phyloP scores from a whole-genome alignment of 2,113 vertebrate genomes.

The Pluvialis apricaria region DNA sequence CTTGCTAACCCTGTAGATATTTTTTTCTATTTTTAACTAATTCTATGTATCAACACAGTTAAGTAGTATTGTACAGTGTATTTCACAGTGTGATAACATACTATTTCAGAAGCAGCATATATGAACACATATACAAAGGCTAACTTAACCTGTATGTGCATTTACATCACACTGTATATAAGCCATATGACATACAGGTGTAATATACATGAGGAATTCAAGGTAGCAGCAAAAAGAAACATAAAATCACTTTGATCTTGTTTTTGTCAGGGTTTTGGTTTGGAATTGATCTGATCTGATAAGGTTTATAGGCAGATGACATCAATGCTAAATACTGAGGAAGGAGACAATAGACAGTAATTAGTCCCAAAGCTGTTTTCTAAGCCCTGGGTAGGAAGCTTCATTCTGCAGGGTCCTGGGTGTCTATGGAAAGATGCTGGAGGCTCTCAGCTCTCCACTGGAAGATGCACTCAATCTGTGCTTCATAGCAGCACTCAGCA shows the following conservation, averaged over 20 bases:
- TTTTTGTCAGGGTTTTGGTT: conserved; percentile 45
- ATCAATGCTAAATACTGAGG: conserved; percentile 57
- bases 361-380: conserved; percentile 56
- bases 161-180: not conserved
- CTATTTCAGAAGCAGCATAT: not conserved
- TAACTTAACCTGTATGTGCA: not conserved
- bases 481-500: not conserved
- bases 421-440: not conserved
- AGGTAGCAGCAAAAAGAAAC: not conserved
- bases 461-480: not conserved
- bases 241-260: not conserved
- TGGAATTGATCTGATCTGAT: conserved; percentile 60
- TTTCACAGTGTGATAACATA: not conserved
- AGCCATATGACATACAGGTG: not conserved
- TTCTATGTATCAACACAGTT: not conserved
- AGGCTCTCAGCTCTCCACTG: not conserved
- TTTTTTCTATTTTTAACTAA: not conserved
- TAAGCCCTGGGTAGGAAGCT: conserved; percentile 27
- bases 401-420: not conserved
- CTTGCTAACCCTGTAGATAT: not conserved
- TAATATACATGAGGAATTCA: not conserved
- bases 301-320: conserved; percentile 55
- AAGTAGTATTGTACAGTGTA: not conserved
- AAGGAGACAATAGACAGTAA: conserved; percentile 62
- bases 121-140: not conserved